These are phyloP conservation scores for Xylophagus ater DNA, from an alignment of 2,888 invertebrate genomes.

Conservation along the genomic window DNA sequence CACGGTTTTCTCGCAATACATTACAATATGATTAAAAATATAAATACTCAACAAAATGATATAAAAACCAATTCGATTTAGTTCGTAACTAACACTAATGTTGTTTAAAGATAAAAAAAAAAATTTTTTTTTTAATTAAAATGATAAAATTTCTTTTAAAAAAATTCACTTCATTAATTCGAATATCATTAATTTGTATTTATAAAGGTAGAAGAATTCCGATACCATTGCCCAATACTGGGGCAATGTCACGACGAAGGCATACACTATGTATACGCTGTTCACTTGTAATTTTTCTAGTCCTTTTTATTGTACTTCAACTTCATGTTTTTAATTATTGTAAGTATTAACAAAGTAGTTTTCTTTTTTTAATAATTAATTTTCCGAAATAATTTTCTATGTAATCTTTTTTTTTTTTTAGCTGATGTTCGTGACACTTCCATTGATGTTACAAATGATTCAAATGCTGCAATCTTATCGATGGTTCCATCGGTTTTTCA, in stretches of 20 bases:
- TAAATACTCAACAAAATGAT: no score
- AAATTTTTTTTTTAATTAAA: no score
- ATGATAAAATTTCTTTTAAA: no score
- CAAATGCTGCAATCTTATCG: conserved; percentile 63
- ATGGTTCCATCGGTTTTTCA: conserved; percentile 72
- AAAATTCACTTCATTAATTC: no score
- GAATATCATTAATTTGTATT: no score
- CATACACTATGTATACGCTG: conserved; percentile 36
- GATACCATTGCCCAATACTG: conserved; percentile 37
- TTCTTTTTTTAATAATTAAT: background rate
- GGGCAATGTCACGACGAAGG: conserved; percentile 36
- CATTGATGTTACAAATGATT: conserved; percentile 52
- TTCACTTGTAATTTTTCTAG: conserved; percentile 32
- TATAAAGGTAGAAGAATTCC: conserved; percentile 35
- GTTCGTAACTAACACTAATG: no score
- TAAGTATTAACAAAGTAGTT: conserved; percentile 23
- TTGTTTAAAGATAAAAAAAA: no score
- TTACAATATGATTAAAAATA: no score
- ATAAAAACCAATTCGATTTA: no score
- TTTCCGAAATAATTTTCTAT: background rate
- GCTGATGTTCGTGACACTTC: conserved; percentile 41
- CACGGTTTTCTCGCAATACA: no score
- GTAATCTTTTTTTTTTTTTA: conserved; percentile 17
- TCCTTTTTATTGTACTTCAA: conserved; percentile 36
- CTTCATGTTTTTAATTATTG: conserved; percentile 37